These are phyloP conservation scores for Henricia sp. DNA, from an alignment of 53 echinoderm and acorn worm genomes.

Conservation along the genomic window DNA sequence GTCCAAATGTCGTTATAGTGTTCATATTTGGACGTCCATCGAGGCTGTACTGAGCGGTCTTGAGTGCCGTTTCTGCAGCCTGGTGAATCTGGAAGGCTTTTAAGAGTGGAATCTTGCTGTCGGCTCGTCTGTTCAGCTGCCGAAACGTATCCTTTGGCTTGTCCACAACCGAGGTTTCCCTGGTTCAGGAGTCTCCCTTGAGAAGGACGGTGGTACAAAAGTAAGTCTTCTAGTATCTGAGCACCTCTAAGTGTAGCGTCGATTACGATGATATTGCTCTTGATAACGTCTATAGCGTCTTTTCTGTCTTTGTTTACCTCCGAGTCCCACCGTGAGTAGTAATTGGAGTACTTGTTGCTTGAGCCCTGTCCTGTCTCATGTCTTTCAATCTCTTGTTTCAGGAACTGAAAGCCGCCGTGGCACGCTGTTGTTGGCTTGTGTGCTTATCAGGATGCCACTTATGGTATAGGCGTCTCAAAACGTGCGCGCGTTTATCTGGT, in stretches of 20 bases:
- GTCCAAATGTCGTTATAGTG: constrained; percentile 1
- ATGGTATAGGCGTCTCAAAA: constrained; percentile 58
- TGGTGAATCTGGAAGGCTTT: constrained; percentile 63
- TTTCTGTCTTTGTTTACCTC: constrained; percentile 11
- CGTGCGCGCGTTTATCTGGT: constrained; percentile 54
- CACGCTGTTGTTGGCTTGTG: constrained; percentile 44
- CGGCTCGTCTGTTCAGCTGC: constrained; percentile 22
- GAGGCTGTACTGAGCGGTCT: constrained; percentile 59
- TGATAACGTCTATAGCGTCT: constrained; percentile 27
- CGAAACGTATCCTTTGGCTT: constrained; percentile 53
- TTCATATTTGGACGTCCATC: constrained; percentile 18
- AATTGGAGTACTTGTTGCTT: not conserved
- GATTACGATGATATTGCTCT: not conserved
- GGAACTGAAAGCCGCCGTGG: constrained; percentile 62
- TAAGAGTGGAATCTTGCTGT: not conserved
- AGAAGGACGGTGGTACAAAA: constrained; percentile 42
- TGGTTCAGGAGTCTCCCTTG: constrained; percentile 43
- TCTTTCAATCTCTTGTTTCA: constrained; percentile 59
- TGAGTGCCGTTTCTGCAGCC: constrained; percentile 64
- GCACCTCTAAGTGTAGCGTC: not conserved
- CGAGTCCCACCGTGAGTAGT: constrained; percentile 25
- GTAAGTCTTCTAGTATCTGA: not conserved
- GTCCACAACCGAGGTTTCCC: constrained; percentile 35
- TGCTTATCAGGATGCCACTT: constrained; percentile 87
- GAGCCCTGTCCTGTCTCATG: not conserved